Percentiles rank a stretch among this genome's conserved stretches.
These are phyloP conservation scores for Eonycteris spelaea DNA, from an alignment of 2,113 vertebrate species.

Conservation along the genomic window DNA sequence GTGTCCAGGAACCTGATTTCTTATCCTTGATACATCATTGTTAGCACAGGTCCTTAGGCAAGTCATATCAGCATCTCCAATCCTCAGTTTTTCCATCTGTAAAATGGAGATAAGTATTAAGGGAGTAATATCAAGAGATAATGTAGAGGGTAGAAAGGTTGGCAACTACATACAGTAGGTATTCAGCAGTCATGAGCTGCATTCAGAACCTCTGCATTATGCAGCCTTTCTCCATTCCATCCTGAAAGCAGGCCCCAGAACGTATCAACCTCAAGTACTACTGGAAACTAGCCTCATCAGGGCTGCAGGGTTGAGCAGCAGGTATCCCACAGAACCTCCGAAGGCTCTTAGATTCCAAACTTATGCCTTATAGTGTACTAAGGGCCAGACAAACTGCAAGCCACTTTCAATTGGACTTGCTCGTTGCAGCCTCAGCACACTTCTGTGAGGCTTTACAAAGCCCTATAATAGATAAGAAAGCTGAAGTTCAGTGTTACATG, in stretches of 20 bases:
- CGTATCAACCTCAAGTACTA: not conserved
- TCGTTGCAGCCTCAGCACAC: not conserved
- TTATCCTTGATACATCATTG: not conserved
- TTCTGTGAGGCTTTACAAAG: not conserved
- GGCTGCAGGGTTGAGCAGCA: not conserved
- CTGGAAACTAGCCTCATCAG: not conserved
- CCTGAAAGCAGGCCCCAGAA: not conserved
- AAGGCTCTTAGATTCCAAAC: not conserved
- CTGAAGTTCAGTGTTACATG: not conserved
- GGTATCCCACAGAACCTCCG: not conserved
- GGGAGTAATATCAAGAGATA: not conserved
- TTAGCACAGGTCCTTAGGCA: not conserved
- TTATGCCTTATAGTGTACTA: not conserved
- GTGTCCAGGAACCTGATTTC: not conserved
- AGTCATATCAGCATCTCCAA: not conserved
- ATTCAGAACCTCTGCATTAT: not conserved
- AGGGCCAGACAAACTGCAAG: not conserved
- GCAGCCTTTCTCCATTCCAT: not conserved
- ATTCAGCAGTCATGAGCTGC: not conserved
- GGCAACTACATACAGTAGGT: rapidly evolving
- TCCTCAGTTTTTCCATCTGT: not conserved
- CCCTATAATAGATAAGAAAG: not conserved
- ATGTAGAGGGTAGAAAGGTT: not conserved
- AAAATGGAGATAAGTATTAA: not conserved
- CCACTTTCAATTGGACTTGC: not conserved